Evolutionary conservation across 2,888 invertebrate species (phyloP), one percentile per base, ranked within the genome.

Genomic region (Acleris holmiana): DNA sequence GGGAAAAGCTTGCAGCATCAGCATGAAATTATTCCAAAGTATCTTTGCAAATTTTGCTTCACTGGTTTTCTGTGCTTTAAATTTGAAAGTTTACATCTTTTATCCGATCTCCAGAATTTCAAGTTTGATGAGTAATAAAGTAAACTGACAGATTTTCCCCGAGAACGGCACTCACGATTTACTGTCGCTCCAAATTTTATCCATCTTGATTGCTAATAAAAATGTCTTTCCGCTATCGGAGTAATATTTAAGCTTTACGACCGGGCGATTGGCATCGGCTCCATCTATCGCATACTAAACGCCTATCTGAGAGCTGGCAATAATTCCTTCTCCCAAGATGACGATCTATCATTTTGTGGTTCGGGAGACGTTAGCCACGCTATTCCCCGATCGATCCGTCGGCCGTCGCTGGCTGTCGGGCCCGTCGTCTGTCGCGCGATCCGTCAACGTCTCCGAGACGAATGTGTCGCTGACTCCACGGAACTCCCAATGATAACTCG

Each of bases 311-410:
- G 69, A 71, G 69, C 70, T 69, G 71, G 77, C 73, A 79, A 77
- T 80, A 79, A 79, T 78, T 73, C 73, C 70, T 69, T 68, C 75
- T 77, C 74, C 76, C 77, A 73, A 76, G 76, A 76, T 75, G 74
- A 74, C 79, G 75, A 85, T 88, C 80, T 80, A 85, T 87, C 85
- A 86, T 82, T 77, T 80, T 70, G 73, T 72, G 69, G 68, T 77
- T 80, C 71, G 74, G 73, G 69, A 68, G 73, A 77, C 80, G 77
- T 76, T 76, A 72, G 79, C 78, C 80, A 82, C 80, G 82, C 82
- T 84, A 86, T 83, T 82, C 79, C 76, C 75, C 81, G 80, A 86
- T 87, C 84, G 82, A 85, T 86, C 81, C 76, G 75, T 68, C 75
- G 78, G 74, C 72, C 72, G 68, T 69, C 69, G 63, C 68, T 63